Conservation (phyloP, 2,888 invertebrate genomes). For the Himalopsyche anomala region DNA sequence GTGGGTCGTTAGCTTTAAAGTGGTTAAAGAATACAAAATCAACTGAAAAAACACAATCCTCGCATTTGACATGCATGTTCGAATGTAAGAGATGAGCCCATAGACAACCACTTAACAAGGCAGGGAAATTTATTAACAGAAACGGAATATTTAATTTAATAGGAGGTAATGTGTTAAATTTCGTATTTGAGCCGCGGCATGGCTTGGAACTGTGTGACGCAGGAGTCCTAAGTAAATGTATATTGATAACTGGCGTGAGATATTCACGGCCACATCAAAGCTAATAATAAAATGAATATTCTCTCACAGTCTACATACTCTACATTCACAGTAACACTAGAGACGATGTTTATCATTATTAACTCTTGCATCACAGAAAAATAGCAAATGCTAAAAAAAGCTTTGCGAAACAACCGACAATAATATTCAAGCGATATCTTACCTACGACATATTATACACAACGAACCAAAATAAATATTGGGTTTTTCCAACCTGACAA, state of each 20-base stretch:
- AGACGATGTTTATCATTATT: conserved; percentile 16
- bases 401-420: neutral
- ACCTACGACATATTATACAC: no score
- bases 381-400: conserved; percentile 5
- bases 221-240: conserved; percentile 45
- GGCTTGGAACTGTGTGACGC: conserved; percentile 46
- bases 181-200: neutral
- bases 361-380: conserved; percentile 14
- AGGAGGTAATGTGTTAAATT: neutral
- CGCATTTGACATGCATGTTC: no score
- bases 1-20: no score
- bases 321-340: neutral
- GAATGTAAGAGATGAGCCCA: no score
- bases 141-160: neutral
- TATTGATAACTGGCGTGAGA: conserved; percentile 45
- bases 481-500: no score
- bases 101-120: no score
- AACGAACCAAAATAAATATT: no score
- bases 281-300: conserved; percentile 11
- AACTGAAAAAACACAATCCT: no score
- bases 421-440: no score
- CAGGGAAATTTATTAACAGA: no score
- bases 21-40: no score
- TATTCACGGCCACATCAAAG: conserved; percentile 55
- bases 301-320: neutral